Base-by-base conservation (phyloP, 2,888 invertebrate genomes). In the Scotopteryx bipunctaria region DNA sequence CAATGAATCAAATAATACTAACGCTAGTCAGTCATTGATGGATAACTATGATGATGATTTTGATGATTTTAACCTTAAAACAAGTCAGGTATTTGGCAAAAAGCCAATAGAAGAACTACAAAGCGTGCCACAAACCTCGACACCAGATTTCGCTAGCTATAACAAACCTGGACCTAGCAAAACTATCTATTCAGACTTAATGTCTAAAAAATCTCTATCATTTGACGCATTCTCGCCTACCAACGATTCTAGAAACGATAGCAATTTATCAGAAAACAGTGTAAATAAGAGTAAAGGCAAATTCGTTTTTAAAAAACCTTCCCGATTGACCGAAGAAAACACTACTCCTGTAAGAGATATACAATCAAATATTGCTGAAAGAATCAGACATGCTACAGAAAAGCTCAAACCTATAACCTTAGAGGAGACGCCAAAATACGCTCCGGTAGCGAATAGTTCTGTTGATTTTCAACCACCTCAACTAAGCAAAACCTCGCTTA, bases 261-360 rank as follows among this genome's bases (percentile, higher is more conserved):
- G 68, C 41, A 55, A 63, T 21, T 72, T 72, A 54, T 77, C 76
- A 17, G 79, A 69, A 3, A 64, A 73, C 38, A 74, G 77, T 47
- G 54, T 44, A 0, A 77, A 68, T 46, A 84, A 76, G 59, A 73
- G 72, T 23, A 89, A 85, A 70, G 81, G 86, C 1, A 86, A 86
- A 60, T 91, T 91, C 58, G 81, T 87, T 1, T 87, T 86, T 41
- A 91, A 89, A 69, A 81, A 75, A 52, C 88, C 90, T 2, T 85
- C 89, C 5, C 70, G 73, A 44, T 59, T 78, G 0, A 66, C 70
- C 16, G 78, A 78, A 21, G 76, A 78, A 5, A 68, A 55, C 36
- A 67, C 64, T 8, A 72, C 73, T 2, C 73, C 80, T 1, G 65
- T 63, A 6, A 73, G 55, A 63, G 80, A 81, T 44, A 68, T 79